phyloP scores from a whole-genome alignment of 2,888 invertebrate species.

The Eristalinus aeneus region DNA sequence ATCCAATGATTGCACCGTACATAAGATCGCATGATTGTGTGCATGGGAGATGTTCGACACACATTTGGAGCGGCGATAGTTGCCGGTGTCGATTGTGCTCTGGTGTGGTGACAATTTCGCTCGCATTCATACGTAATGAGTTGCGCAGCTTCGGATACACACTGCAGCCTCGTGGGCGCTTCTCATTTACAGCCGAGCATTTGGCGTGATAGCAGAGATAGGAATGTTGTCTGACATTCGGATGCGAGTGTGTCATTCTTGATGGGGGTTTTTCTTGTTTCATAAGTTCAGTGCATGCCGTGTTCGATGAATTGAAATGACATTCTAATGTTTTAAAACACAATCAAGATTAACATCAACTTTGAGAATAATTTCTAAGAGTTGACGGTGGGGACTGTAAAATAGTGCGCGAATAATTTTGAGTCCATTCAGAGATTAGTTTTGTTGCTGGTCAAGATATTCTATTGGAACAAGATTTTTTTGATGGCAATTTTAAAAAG shows the following conservation, averaged over 20 bases:
- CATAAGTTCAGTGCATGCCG: too few relatives aligned
- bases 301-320: too few relatives aligned
- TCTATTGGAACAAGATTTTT: too few relatives aligned
- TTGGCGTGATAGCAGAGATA: background rate
- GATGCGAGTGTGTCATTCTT: background rate
- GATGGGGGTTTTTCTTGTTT: background rate
- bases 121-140: background rate
- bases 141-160: background rate
- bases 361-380: too few relatives aligned
- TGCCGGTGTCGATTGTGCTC: background rate
- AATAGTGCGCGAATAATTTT: too few relatives aligned
- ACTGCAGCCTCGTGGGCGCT: background rate
- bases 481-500: too few relatives aligned
- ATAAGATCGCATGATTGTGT: conserved; percentile 7
- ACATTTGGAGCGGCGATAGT: background rate
- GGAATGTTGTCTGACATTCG: background rate
- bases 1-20: conserved; percentile 29
- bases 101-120: background rate
- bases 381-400: too few relatives aligned
- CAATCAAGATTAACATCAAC: too few relatives aligned
- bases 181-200: background rate
- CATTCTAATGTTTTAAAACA: too few relatives aligned
- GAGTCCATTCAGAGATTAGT: too few relatives aligned
- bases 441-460: too few relatives aligned
- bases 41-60: background rate